phyloP scores from a whole-genome alignment of 2,888 invertebrate species.

The Exocentrus adspersus region DNA sequence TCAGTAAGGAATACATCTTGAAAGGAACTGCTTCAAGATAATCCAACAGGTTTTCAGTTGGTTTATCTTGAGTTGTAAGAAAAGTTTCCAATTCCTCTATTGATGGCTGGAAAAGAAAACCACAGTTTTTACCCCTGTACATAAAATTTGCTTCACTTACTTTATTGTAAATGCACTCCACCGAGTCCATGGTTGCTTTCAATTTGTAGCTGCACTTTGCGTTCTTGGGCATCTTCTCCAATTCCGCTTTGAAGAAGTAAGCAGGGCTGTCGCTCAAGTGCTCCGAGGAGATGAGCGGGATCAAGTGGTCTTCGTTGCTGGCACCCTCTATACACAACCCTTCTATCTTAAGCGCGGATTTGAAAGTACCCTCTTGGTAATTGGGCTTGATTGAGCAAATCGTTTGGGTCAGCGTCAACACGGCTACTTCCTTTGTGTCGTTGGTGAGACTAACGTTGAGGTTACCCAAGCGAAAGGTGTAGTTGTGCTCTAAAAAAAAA shows the following conservation, averaged over 20 bases:
- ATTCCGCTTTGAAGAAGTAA: slow-evolving; percentile 78
- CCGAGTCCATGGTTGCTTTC: slow-evolving; percentile 74
- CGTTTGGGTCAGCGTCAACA: slow-evolving; percentile 78
- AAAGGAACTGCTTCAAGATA: slow-evolving; percentile 41
- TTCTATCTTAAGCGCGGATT: slow-evolving; percentile 67
- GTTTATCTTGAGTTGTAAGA: slow-evolving; percentile 38
- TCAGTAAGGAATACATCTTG: slow-evolving; percentile 40
- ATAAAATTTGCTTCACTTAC: slow-evolving; percentile 62
- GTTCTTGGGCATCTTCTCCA: slow-evolving; percentile 76
- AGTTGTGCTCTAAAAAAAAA: slow-evolving; percentile 72
- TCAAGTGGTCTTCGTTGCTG: slow-evolving; percentile 76
- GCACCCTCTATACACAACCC: slow-evolving; percentile 81
- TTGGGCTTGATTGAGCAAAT: slow-evolving; percentile 56
- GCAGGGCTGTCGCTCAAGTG: slow-evolving; percentile 70
- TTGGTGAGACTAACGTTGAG: slow-evolving; percentile 75
- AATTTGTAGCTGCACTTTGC: slow-evolving; percentile 73
- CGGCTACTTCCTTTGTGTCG: slow-evolving; percentile 75
- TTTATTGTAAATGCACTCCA: slow-evolving; percentile 82
- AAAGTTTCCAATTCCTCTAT: slow-evolving; percentile 49
- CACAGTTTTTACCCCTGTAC: too few species aligned
- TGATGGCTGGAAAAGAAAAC: slow-evolving; percentile 46
- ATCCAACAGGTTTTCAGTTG: slow-evolving; percentile 41
- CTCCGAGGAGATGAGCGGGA: slow-evolving; percentile 74
- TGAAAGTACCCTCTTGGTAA: slow-evolving; percentile 51
- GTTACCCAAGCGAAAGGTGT: slow-evolving; percentile 79